A percentile compares a stretch with the other conserved stretches of the same genome.
Conservation (phyloP, 1,140 invertebrate species). For the Drosophila orosa region DNA sequence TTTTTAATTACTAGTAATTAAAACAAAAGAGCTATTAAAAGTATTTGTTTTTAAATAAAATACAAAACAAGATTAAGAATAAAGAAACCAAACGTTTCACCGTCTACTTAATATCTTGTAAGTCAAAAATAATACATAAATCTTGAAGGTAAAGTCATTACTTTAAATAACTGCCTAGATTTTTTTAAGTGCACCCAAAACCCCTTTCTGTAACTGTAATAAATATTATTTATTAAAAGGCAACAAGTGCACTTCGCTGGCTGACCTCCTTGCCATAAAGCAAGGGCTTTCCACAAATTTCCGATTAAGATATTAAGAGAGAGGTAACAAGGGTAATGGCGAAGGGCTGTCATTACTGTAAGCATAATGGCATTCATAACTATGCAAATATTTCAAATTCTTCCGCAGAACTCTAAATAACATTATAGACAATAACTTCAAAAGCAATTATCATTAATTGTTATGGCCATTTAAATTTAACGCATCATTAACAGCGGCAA, state of each 20-base stretch:
- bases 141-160: no score
- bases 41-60: not conserved
- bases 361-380: constrained; percentile 33
- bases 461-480: constrained; percentile 82
- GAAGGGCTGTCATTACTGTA: constrained; percentile 7
- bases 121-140: not conserved
- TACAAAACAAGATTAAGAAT: not conserved
- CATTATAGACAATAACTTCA: constrained; percentile 76
- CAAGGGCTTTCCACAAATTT: constrained; percentile 1
- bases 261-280: constrained; percentile 16
- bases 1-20: not conserved
- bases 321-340: constrained; percentile 4
- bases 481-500: constrained; percentile 72
- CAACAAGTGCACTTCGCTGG: constrained; percentile 73
- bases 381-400: constrained; percentile 40
- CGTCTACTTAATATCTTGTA: no score
- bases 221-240: constrained; percentile 62
- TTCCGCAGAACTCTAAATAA: constrained; percentile 38
- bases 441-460: constrained; percentile 78
- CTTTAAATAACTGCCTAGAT: not conserved
- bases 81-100: no score
- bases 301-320: constrained; percentile 9
- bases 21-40: not conserved
- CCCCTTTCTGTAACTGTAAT: constrained; percentile 48
- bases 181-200: constrained; percentile 3